Conservation (phyloP, 2,113 vertebrate species). For the Mesoclemmys tuberculata region DNA sequence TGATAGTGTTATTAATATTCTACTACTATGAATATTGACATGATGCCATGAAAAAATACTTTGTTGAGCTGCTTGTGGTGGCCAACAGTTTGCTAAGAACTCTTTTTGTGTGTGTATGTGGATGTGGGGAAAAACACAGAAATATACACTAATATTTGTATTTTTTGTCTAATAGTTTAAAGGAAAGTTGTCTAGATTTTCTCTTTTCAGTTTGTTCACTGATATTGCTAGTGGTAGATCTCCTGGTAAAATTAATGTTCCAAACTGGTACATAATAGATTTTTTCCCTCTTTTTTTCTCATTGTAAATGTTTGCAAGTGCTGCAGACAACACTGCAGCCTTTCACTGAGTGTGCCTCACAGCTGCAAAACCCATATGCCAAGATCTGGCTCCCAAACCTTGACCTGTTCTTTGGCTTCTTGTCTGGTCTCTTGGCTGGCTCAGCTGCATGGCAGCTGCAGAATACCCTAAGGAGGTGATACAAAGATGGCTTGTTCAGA, state of each 20-base stretch:
- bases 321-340: slow-evolving; percentile 5
- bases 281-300: background rate
- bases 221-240: background rate
- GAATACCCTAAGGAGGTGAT: background rate
- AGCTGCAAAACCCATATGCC: slow-evolving; percentile 47
- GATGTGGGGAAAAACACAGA: background rate
- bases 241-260: background rate
- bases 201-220: background rate
- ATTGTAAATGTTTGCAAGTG: slow-evolving; percentile 11
- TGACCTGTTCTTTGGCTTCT: slow-evolving; percentile 9
- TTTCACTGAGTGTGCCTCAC: slow-evolving; percentile 19
- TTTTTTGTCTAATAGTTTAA: background rate
- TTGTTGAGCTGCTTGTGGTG: background rate
- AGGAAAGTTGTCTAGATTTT: background rate
- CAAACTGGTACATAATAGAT: background rate
- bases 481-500: background rate
- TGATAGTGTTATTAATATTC: background rate
- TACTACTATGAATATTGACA: background rate
- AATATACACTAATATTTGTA: background rate
- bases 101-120: background rate
- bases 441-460: slow-evolving; percentile 9
- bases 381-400: slow-evolving; percentile 27
- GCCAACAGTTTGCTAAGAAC: background rate
- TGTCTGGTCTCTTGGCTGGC: slow-evolving; percentile 29
- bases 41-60: background rate